Evolutionary conservation across 2,113 vertebrate genomes (phyloP), one percentile per base, ranked within the genome.

Genomic region (Phodopus roborovskii): DNA sequence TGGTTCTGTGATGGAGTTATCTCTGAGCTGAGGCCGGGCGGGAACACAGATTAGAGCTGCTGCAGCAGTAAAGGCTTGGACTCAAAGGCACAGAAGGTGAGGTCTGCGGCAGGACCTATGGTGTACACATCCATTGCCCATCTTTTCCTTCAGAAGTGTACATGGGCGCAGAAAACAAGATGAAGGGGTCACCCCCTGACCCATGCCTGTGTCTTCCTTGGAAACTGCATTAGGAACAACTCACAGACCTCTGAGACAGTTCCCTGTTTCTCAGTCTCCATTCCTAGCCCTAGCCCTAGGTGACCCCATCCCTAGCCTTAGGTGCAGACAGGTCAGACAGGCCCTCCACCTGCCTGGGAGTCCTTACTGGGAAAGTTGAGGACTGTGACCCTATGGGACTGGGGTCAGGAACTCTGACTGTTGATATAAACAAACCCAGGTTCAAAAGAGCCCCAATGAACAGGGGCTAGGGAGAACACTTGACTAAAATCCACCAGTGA

Each of bases 271-370:
- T 77, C 75, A 33, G n/a, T n/a, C n/a, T n/a, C n/a, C n/a, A n/a
- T n/a, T n/a, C n/a, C n/a, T n/a, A n/a, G n/a, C n/a, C n/a, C n/a
- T n/a, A n/a, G n/a, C n/a, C n/a, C n/a, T n/a, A n/a, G n/a, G n/a
- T 5, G n/a, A 83, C 56, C 6, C 39, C 45, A 33, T 50, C 45
- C 64, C 13, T 16, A 42, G 45, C 45, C 33, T 22, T 68, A 22
- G 64, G 60, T 74, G 28, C 16, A 84, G 39, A 79, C 53, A 22
- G 73, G 68, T 89, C 78, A 79, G 91, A 91, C 84, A 88, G 48
- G 30, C 39, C 48, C 66, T 56, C 26, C n/a, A 39, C 50, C 60
- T 70, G 50, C 9, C 56, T 19, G 3, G 53, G 33, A 66, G 75
- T 56, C n/a, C 58, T 87, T 68, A n/a, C 30, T 19, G 15, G 5